These are phyloP conservation scores for Pteronura brasiliensis DNA, from an alignment of 2,113 vertebrate genomes.

Conservation along the genomic window DNA sequence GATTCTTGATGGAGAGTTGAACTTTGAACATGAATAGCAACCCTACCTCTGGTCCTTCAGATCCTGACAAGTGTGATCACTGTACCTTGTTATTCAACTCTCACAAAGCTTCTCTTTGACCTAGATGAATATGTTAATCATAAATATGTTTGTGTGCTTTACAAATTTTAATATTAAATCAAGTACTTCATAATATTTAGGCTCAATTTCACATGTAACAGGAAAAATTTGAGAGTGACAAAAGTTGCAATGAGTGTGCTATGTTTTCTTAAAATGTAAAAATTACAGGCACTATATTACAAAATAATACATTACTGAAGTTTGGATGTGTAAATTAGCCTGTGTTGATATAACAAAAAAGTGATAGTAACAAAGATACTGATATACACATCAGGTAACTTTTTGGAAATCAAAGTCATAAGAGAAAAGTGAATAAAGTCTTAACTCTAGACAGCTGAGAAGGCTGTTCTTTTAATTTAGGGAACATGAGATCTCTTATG, in stretches of 20 bases:
- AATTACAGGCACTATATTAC: neutral
- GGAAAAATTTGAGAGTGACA: neutral
- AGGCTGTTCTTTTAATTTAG: neutral
- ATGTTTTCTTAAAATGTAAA: constrained; percentile 2
- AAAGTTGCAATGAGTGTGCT: neutral
- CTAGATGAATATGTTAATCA: constrained; percentile 3
- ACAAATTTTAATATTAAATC: constrained; percentile 30
- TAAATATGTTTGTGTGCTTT: constrained; percentile 40
- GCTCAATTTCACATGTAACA: neutral
- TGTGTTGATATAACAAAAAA: neutral
- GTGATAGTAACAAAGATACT: neutral
- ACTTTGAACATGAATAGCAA: constrained; percentile 20
- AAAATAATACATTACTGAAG: neutral
- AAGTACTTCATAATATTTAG: neutral
- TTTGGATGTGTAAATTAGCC: neutral
- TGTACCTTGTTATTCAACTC: neutral
- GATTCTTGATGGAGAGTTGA: neutral
- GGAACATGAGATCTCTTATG: neutral
- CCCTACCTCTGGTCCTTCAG: neutral
- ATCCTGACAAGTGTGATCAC: constrained; percentile 20
- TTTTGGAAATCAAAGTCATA: neutral
- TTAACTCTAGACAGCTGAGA: neutral
- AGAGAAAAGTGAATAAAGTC: neutral
- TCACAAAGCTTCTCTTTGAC: constrained; percentile 33
- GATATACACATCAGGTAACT: neutral